These are phyloP conservation scores for Champsocephalus gunnari DNA, from an alignment of 2,797 vertebrate species.

Conservation along the genomic window DNA sequence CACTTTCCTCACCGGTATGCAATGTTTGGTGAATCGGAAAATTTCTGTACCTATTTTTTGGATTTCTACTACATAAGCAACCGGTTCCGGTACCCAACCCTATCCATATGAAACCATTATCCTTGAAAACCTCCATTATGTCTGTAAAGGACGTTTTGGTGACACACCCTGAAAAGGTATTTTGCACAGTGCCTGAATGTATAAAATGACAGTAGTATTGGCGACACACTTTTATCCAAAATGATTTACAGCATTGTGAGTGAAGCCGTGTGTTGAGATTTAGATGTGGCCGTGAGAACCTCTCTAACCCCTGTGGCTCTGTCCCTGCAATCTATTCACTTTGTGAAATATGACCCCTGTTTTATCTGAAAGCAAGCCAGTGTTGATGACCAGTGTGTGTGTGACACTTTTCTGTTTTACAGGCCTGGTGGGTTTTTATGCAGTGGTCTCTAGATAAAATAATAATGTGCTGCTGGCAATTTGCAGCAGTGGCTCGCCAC, in stretches of 20 bases:
- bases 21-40: no score
- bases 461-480: slow-evolving; percentile 4
- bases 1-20: no score
- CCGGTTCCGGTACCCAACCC: no score
- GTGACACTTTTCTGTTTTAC: slow-evolving; percentile 30
- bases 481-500: slow-evolving; percentile 2
- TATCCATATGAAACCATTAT: slow-evolving; percentile 1
- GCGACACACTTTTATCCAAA: slow-evolving; percentile 11
- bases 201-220: slow-evolving; percentile 25
- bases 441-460: slow-evolving; percentile 15
- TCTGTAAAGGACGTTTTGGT: background rate
- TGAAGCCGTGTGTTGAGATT: slow-evolving; percentile 17
- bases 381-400: slow-evolving; percentile 33
- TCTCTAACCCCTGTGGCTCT: slow-evolving; percentile 17
- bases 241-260: slow-evolving; percentile 15
- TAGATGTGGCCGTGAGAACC: slow-evolving; percentile 28
- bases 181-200: background rate
- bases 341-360: slow-evolving; percentile 34
- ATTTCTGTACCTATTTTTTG: no score
- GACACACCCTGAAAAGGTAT: background rate
- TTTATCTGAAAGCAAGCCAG: slow-evolving; percentile 45
- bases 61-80: no score
- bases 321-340: slow-evolving; percentile 26
- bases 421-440: slow-evolving; percentile 13
- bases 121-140: background rate